Base-by-base conservation (phyloP, 2,888 invertebrate species). In the Laspeyria flexula region DNA sequence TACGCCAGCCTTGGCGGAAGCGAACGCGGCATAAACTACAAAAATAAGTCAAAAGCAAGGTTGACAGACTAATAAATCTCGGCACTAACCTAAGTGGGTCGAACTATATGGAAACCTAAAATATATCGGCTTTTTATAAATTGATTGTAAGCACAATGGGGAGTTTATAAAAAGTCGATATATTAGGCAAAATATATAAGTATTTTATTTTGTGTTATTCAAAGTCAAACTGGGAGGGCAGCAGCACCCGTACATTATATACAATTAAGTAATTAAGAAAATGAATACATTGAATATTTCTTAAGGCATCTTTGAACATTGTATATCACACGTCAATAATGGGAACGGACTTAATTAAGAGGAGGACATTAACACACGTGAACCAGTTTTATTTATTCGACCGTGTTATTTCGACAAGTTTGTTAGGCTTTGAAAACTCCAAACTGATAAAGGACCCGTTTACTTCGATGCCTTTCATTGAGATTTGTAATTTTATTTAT, bases 371-470 rank as follows among this genome's bases (percentile, higher is more conserved):
- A 77, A 68, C 73, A 73, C 71, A 72, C 68, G 67, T 66, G 69
- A 68, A 78, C 77, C 77, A 75, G 65, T 80, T 77, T 81, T 77
- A 83, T 79, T 81, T 77, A 82, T 80, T 77, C 78, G 75, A 65
- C 77, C 81, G 78, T 79, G 70, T 68, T 72, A 78, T 77, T 80
- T 82, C 77, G 77, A 82, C 81, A 86, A 84, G 74, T 86, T 83
- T 72, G 68, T 57, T 75, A 75, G 76, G 73, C 73, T 67, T 72
- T 72, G 65, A 73, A 73, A 75, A 77, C 75, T 74, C 67, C 61
- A 55, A 81, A 79, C 77, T 79, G 78, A 81, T 83, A 77, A 75
- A 77, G 70, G 72, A 68, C 79, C 71, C 68, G 66, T 72, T 75
- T 67, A 77, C 75, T 72, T 57, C 50, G 37, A 60, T 68, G 54